Base-by-base conservation (phyloP, 2,888 invertebrate genomes). In the Rotaria socialis region DNA sequence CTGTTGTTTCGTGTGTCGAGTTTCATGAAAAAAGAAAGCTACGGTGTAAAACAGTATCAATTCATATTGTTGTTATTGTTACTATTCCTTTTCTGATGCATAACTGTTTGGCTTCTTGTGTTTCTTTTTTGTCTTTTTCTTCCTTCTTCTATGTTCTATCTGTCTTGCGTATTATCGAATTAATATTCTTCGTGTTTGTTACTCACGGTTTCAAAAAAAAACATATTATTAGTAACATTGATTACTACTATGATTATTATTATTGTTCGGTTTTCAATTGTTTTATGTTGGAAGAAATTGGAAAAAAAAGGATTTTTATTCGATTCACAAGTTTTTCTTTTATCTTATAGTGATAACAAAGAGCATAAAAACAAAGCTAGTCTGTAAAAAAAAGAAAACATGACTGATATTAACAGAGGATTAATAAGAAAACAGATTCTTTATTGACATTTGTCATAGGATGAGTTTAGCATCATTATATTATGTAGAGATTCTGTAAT, bases 161-260 rank as follows among this genome's bases (percentile, higher is more conserved):
- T 67, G 67, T 67, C 67, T 67, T 41, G 67, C 67, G 67, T 67
- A 67, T 67, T 67, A 67, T 67, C 67, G 67, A 67, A 67, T 67
- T 67, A 67, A 67, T 67, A 67, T 67, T 67, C 24, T 67, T 67
- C 35, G 41, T 67, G 67, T 67, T 67, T 27, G 67, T 67, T 67
- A 16, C 67, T 67, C 67, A 67, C 67, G 67, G 35, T 67, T 67
- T 67, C 67, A 67, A 67, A 41, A 67, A 67, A 35, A 67, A 67
- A 67, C 27, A 55, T 1, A 52, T 16, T 27, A 14, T 11, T 60
- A 60, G 58, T 60, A 60, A 60, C 7, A 60, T 60, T 27, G 58
- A 27, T 27, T n/a, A 22, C 27, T 58, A 22, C n/a, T 56, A 56
- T 56, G 6, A 24, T 24, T 24, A 56, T 56, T 56, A 24, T 24